A percentile compares a stretch with the other conserved stretches of the same genome.
These are phyloP conservation scores for Trichogramma pretiosum DNA, from an alignment of 1,140 invertebrate genomes.

Conservation along the genomic window DNA sequence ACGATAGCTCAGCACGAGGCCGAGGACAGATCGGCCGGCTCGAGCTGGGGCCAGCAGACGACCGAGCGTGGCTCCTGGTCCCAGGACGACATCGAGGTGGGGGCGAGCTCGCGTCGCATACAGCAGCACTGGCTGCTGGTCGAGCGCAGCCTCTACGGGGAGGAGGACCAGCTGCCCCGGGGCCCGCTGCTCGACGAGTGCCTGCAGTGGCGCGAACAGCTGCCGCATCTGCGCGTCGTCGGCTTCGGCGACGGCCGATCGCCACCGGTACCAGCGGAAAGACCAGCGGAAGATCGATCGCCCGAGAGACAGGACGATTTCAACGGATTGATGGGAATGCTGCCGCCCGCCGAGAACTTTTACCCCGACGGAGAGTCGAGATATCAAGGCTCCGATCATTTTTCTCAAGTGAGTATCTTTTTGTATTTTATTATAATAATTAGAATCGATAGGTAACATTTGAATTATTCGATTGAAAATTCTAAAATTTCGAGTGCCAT, in stretches of 20 bases:
- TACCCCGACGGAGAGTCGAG: too few relatives aligned
- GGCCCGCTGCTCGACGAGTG: constrained; percentile 32
- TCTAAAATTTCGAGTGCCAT: too few relatives aligned
- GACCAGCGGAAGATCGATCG: background rate
- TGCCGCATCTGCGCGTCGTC: constrained; percentile 30
- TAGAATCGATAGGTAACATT: too few relatives aligned
- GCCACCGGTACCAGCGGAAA: background rate
- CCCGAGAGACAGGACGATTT: background rate
- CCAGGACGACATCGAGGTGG: constrained; percentile 32
- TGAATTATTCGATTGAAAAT: too few relatives aligned
- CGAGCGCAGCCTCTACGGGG: constrained; percentile 34
- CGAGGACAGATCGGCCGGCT: too few relatives aligned
- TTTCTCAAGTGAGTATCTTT: constrained; percentile 4
- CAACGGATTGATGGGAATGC: background rate
- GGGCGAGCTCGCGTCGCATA: constrained; percentile 28
- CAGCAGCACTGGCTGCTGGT: constrained; percentile 33
- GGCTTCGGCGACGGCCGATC: background rate
- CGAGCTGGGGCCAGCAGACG: constrained; percentile 22
- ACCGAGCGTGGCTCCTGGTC: constrained; percentile 30
- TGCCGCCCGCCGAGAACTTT: background rate
- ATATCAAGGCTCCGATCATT: background rate
- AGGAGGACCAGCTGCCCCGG: constrained; percentile 22
- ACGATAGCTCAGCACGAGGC: too few relatives aligned
- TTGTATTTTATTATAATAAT: too few relatives aligned
- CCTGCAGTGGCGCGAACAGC: constrained; percentile 35